phyloP scores from a whole-genome alignment of 2,113 vertebrate genomes.

The Neogobius melanostomus region DNA sequence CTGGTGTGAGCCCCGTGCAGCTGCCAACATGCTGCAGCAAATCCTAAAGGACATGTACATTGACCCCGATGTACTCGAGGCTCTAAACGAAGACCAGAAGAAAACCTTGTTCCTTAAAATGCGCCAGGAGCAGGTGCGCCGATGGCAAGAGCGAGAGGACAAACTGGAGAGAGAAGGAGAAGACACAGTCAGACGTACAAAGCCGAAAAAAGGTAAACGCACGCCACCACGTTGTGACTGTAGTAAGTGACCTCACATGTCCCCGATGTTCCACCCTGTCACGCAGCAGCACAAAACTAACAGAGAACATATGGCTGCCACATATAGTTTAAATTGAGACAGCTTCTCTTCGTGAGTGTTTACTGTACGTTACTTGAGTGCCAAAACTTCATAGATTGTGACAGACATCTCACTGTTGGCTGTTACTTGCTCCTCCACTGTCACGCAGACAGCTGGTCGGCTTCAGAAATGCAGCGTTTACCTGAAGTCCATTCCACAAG shows the following conservation, averaged over 20 bases:
- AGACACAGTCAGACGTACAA: slow-evolving; percentile 40
- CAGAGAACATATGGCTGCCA: slow-evolving; percentile 12
- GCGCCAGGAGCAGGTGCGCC: slow-evolving; percentile 81
- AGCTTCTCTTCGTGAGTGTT: background rate
- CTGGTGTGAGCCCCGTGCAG: background rate
- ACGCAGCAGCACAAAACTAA: background rate
- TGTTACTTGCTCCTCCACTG: slow-evolving; percentile 5
- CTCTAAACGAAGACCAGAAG: slow-evolving; percentile 81
- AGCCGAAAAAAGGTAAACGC: slow-evolving; percentile 70
- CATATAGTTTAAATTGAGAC: background rate
- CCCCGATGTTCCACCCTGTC: background rate
- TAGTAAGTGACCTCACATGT: background rate
- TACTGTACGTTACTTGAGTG: slow-evolving; percentile 1
- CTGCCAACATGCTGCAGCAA: slow-evolving; percentile 78
- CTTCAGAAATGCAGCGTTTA: slow-evolving; percentile 23
- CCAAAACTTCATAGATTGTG: slow-evolving; percentile 16
- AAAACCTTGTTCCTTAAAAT: slow-evolving; percentile 82
- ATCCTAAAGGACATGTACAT: slow-evolving; percentile 84
- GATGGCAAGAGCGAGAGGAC: slow-evolving; percentile 80
- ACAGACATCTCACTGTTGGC: slow-evolving; percentile 26
- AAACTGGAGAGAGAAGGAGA: slow-evolving; percentile 63
- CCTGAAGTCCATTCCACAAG: slow-evolving; percentile 29
- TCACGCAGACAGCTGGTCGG: slow-evolving; percentile 47
- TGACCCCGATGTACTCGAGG: slow-evolving; percentile 77
- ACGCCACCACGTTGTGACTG: background rate